Evolutionary conservation across 2,888 invertebrate genomes (phyloP).

Genomic region (Cylindroiulus punctatus): DNA sequence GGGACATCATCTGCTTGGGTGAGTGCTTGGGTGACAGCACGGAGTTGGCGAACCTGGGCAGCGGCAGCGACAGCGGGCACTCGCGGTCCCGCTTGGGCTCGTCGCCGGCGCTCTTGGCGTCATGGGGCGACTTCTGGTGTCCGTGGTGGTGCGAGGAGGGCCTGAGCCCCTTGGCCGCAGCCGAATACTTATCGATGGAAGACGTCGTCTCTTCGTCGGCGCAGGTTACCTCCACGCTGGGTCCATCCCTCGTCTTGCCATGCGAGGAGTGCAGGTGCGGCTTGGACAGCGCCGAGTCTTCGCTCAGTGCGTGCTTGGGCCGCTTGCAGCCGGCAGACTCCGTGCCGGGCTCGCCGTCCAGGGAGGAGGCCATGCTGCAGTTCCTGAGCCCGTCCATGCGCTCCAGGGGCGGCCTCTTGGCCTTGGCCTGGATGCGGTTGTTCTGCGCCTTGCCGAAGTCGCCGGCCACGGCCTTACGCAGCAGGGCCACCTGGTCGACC

Average conservation of each 20-base stretch:
- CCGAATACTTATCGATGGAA: constrained; percentile 63
- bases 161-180: not conserved
- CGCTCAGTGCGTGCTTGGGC: not conserved
- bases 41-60: constrained; percentile 82
- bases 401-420: constrained; percentile 55
- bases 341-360: constrained; percentile 43
- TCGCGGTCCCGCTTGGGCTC: constrained; percentile 62
- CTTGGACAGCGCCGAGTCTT: not conserved
- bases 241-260: constrained; percentile 8
- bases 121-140: constrained; percentile 48
- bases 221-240: not conserved
- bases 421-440: constrained; percentile 26
- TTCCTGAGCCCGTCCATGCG: constrained; percentile 51
- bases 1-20: constrained; percentile 57
- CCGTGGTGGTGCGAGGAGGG: constrained; percentile 16
- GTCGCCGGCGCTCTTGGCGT: constrained; percentile 50
- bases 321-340: not conserved
- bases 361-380: constrained; percentile 42
- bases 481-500: not conserved
- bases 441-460: not conserved
- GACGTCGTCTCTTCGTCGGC: constrained; percentile 68
- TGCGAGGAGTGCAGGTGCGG: not conserved
- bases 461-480: not conserved
- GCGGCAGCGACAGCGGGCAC: constrained; percentile 82
- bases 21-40: constrained; percentile 60